A percentile compares a stretch with the other conserved stretches of the same genome.
phyloP scores from a whole-genome alignment of 2,797 vertebrate genomes.

The Triplophysa bombifrons region DNA sequence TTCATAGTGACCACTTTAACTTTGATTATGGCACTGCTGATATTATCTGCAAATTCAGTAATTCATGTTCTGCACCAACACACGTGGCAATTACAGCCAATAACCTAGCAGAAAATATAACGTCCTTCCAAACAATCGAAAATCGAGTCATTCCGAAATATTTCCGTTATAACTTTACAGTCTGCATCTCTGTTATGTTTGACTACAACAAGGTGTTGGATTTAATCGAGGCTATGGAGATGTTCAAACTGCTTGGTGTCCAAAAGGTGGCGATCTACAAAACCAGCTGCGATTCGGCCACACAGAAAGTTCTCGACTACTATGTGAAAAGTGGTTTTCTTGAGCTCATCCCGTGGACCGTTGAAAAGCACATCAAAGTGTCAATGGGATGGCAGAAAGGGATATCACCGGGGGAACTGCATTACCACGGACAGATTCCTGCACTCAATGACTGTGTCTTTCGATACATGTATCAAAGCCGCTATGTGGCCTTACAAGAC shows the following conservation, averaged over 20 bases:
- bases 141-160: slow-evolving; percentile 39
- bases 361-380: slow-evolving; percentile 48
- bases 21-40: slow-evolving; percentile 65
- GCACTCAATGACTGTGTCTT: slow-evolving; percentile 72
- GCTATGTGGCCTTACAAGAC: slow-evolving; percentile 69
- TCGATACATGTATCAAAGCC: slow-evolving; percentile 70
- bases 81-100: slow-evolving; percentile 56
- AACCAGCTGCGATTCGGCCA: slow-evolving; percentile 57
- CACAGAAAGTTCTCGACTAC: slow-evolving; percentile 63
- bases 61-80: slow-evolving; percentile 46
- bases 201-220: slow-evolving; percentile 66
- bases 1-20: slow-evolving; percentile 58
- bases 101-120: not conserved
- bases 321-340: slow-evolving; percentile 63
- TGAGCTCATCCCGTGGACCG: slow-evolving; percentile 68
- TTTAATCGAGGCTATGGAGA: slow-evolving; percentile 68
- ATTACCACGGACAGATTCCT: slow-evolving; percentile 70
- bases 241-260: slow-evolving; percentile 67
- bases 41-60: slow-evolving; percentile 60
- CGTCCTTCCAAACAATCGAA: slow-evolving; percentile 48
- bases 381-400: slow-evolving; percentile 50
- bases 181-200: slow-evolving; percentile 69
- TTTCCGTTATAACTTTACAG: slow-evolving; percentile 61
- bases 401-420: slow-evolving; percentile 59
- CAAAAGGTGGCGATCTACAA: slow-evolving; percentile 63